Percentiles rank a stretch among this genome's conserved stretches.
Conservation (phyloP, 2,888 invertebrate genomes). For the Polydrusus tereticollis region DNA sequence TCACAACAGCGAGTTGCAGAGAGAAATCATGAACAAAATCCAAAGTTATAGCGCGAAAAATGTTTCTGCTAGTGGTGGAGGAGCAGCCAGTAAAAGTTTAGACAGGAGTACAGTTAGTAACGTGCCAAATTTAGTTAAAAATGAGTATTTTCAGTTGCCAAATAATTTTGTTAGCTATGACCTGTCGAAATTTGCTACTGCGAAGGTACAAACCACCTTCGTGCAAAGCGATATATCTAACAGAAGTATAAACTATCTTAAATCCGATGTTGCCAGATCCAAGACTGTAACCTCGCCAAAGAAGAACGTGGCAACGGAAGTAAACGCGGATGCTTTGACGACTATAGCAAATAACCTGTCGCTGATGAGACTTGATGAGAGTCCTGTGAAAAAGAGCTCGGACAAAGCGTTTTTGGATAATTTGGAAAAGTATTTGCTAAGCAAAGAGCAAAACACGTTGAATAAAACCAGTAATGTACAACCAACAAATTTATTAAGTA, state of each 20-base stretch:
- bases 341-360: constrained; percentile 47
- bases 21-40: constrained; percentile 49
- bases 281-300: constrained; percentile 53
- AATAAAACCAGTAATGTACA: constrained; percentile 64
- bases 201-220: constrained; percentile 27
- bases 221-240: constrained; percentile 57
- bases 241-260: constrained; percentile 55
- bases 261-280: constrained; percentile 51
- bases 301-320: constrained; percentile 50
- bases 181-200: background rate
- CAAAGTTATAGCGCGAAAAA: constrained; percentile 36
- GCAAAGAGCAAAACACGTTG: constrained; percentile 50
- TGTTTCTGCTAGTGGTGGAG: background rate
- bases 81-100: background rate
- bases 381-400: constrained; percentile 47
- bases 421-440: constrained; percentile 73
- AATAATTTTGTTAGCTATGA: background rate
- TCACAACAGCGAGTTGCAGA: constrained; percentile 34
- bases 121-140: background rate
- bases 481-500: background rate
- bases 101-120: background rate
- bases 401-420: constrained; percentile 73
- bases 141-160: background rate
- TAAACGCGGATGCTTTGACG: constrained; percentile 35
- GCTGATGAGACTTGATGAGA: constrained; percentile 51